A percentile compares a stretch with the other conserved stretches of the same genome.
Conservation (phyloP, 2,888 invertebrate species). For the Cryptophagus acutangulus region DNA sequence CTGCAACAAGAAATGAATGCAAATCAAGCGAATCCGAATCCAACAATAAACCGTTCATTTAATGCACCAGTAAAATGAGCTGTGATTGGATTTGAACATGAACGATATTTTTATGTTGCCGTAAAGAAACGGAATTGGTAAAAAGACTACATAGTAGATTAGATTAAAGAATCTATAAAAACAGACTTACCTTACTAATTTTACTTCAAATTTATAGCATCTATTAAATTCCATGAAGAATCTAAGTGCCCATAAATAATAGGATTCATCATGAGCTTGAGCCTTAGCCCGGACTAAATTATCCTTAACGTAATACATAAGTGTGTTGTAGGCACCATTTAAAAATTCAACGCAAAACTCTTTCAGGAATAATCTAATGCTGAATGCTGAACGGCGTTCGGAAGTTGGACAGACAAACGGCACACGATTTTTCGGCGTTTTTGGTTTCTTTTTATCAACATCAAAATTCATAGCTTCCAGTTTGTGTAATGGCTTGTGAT, state of each 20-base stretch:
- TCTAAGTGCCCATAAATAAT: constrained; percentile 88
- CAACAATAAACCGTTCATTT: too few relatives aligned
- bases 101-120: too few relatives aligned
- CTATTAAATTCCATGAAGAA: constrained; percentile 99
- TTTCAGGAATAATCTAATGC: constrained; percentile 83
- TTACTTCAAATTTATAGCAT: constrained; percentile 77
- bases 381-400: constrained; percentile 80
- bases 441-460: constrained; percentile 62
- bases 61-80: too few relatives aligned
- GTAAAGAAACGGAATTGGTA: too few relatives aligned
- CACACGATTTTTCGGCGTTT: constrained; percentile 71
- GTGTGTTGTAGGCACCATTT: constrained; percentile 85
- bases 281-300: constrained; percentile 62
- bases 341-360: constrained; percentile 93
- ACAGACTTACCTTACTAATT: constrained; percentile 74
- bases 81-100: too few relatives aligned
- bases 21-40: too few relatives aligned
- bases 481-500: constrained; percentile 78
- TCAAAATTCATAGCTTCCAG: constrained; percentile 76
- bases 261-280: constrained; percentile 84
- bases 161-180: constrained; percentile 22
- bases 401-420: constrained; percentile 60
- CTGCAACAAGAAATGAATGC: constrained; percentile 53
- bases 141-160: constrained; percentile 18
- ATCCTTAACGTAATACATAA: constrained; percentile 85